Evolutionary conservation across 1,140 invertebrate species (phyloP).

Genomic region (Lasioglossum albipes): DNA sequence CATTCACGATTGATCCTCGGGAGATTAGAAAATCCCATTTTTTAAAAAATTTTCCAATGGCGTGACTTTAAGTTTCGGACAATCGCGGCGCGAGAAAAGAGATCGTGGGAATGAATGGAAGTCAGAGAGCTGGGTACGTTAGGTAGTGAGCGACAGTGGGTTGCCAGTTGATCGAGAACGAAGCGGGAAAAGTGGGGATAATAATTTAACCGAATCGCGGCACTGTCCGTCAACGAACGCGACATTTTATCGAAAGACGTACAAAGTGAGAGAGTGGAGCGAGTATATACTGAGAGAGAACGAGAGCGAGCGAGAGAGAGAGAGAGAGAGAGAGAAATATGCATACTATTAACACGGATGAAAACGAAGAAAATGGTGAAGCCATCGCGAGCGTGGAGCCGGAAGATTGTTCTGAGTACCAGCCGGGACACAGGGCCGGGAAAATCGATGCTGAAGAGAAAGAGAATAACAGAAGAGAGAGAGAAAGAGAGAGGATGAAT

Average conservation of each 20-base stretch:
- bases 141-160: neutral
- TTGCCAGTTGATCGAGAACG: neutral
- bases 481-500: neutral
- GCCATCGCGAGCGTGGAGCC: constrained; percentile 32
- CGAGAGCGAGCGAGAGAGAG: constrained; percentile 3
- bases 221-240: constrained; percentile 43
- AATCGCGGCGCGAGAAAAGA: no score
- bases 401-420: neutral
- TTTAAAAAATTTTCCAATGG: no score
- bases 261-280: constrained; percentile 52
- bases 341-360: constrained; percentile 13
- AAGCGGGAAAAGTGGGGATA: neutral
- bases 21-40: no score
- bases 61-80: no score
- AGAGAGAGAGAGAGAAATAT: constrained; percentile 11
- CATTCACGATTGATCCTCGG: no score
- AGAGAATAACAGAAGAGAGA: neutral
- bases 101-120: neutral
- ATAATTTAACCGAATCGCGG: constrained; percentile 40
- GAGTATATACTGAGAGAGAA: constrained; percentile 11
- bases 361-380: neutral
- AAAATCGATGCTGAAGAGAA: neutral
- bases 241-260: constrained; percentile 63
- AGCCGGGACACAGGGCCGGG: neutral
- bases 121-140: neutral